These are phyloP conservation scores for Fundulus diaphanus DNA, from an alignment of 2,797 vertebrate genomes.

Conservation along the genomic window DNA sequence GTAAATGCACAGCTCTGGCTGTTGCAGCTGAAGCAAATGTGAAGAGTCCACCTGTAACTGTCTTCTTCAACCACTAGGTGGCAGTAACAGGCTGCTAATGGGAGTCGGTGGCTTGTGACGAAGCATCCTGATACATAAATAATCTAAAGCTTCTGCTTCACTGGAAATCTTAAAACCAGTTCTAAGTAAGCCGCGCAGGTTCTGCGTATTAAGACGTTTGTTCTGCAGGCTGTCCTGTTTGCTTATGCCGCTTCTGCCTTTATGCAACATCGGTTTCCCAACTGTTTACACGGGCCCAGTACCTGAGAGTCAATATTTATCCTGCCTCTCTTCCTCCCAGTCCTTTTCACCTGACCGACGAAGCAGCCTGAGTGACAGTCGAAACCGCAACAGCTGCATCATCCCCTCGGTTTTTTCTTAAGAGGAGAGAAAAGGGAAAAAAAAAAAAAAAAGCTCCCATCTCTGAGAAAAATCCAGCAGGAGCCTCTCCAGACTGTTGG, in stretches of 20 bases:
- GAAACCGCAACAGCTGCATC: slow-evolving; percentile 42
- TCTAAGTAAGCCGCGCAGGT: slow-evolving; percentile 4
- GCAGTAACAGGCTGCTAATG: slow-evolving; percentile 37
- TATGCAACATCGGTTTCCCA: slow-evolving; percentile 41
- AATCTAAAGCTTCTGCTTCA: slow-evolving; percentile 19
- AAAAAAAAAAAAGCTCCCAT: slow-evolving; percentile 37
- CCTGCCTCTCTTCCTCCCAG: slow-evolving; percentile 21
- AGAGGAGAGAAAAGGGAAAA: not conserved
- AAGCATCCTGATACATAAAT: slow-evolving; percentile 29
- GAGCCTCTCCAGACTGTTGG: slow-evolving; percentile 70
- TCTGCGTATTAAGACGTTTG: not conserved
- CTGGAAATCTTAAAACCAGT: not conserved
- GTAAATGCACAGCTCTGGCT: no score
- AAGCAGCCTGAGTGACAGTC: slow-evolving; percentile 44
- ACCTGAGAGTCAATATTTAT: slow-evolving; percentile 32
- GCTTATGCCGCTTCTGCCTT: slow-evolving; percentile 25
- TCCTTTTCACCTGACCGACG: slow-evolving; percentile 52
- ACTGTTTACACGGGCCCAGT: slow-evolving; percentile 18
- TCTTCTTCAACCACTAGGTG: slow-evolving; percentile 49
- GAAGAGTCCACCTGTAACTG: not conserved
- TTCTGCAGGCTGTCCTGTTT: slow-evolving; percentile 1
- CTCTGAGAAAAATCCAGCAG: slow-evolving; percentile 62
- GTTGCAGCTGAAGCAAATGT: not conserved
- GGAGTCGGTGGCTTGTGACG: not conserved
- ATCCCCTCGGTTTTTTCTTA: slow-evolving; percentile 30